Evolutionary conservation across 2,797 vertebrate species (phyloP).

Genomic region (Acrossocheilus fasciatus): DNA sequence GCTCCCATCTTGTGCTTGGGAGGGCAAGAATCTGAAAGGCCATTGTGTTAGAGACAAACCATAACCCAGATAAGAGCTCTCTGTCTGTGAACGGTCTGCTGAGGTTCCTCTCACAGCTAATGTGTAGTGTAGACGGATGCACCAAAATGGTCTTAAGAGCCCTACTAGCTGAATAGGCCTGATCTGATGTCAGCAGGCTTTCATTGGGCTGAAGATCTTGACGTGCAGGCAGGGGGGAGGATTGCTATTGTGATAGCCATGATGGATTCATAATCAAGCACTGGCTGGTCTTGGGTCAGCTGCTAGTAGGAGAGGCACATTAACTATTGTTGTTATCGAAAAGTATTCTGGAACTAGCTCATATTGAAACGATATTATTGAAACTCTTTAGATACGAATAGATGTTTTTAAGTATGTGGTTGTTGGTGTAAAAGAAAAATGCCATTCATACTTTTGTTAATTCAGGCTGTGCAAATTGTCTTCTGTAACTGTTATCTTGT

Average conservation of each 20-base stretch:
- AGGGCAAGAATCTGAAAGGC: constrained; percentile 38
- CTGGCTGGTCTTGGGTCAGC: constrained; percentile 24
- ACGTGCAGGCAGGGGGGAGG: neutral
- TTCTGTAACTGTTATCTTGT: too few relatives aligned
- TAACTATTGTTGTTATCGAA: neutral
- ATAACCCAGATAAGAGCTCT: constrained; percentile 41
- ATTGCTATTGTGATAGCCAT: constrained; percentile 8
- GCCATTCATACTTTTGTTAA: neutral
- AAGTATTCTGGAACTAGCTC: neutral
- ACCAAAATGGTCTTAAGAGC: constrained; percentile 43
- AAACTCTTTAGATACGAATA: neutral
- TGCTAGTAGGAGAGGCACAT: neutral
- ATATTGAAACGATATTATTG: neutral
- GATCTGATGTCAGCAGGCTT: constrained; percentile 36
- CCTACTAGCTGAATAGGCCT: constrained; percentile 23
- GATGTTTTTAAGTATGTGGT: neutral
- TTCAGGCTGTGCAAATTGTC: neutral
- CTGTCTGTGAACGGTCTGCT: constrained; percentile 7
- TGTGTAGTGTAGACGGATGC: constrained; percentile 24
- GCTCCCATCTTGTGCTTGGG: constrained; percentile 11
- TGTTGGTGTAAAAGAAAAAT: neutral
- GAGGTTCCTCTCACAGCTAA: constrained; percentile 21
- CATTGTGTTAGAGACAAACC: constrained; percentile 40
- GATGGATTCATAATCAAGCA: constrained; percentile 16
- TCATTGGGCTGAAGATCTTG: constrained; percentile 28